Evolutionary conservation across 2,113 vertebrate genomes (phyloP), one percentile per base, ranked within the genome.

Genomic region (Amphiprion ocellaris): DNA sequence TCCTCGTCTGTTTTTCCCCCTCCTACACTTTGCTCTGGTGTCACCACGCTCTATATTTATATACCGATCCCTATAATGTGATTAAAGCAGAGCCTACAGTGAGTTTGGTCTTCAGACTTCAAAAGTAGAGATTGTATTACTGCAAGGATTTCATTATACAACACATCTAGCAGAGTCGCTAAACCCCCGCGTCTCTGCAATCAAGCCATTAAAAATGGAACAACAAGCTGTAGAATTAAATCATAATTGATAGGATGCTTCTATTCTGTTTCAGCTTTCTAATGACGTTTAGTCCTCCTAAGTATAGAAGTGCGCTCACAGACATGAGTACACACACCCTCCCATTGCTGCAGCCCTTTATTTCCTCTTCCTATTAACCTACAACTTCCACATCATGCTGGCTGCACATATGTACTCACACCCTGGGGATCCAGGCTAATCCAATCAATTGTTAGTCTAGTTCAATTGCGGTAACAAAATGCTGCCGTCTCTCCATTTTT

Each of bases 361-460:
- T 62, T 78, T 84, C 56, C 77, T 67, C 68, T 70, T 76, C 10
- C 54, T 55, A 67, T 85, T 80, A 83, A 77, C 49, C 68, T 65
- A 66, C 39, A 66, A 74, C 56, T 39, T 64, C 58, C 37, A 28
- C 44, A 59, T 70, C 44, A 47, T 33, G 17, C 26, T 61, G 68
- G 63, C 21, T 9, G 1, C 53, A 41, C 47, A 53, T 28, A 70
- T 55, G 21, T 37, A 46, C 64, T 72, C 15, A 68, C 62, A 46
- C 75, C 72, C 50, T 30, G 30, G 28, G 64, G 67, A 41, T 75
- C 58, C 58, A 60, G 66, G 69, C n/a, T 81, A 84, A 85, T 80
- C 58, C 53, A 85, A 85, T 90, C 74, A 78, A 88, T 85, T 84
- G 61, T 79, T 62, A 66, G 82, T 80, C 60, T 52, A 70, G 74